Conservation (phyloP, 2,113 vertebrate species). For the Actinemys pallida region DNA sequence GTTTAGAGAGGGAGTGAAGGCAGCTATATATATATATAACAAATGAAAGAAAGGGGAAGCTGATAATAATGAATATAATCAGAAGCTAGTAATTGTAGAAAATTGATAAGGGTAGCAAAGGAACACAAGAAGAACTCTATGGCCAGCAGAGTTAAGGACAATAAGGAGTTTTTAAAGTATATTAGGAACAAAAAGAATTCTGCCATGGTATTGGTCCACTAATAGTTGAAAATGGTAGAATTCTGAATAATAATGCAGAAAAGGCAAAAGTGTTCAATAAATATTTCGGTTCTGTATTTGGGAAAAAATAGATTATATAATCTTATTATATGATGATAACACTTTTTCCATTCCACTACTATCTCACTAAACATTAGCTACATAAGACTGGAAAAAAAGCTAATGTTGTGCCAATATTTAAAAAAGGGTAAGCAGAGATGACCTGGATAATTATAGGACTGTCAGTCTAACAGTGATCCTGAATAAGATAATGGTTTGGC, state of each 20-base stretch:
- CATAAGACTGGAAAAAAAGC: neutral
- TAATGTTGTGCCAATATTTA: neutral
- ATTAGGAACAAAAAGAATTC: neutral
- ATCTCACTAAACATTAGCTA: neutral
- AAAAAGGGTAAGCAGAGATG: neutral
- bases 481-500: neutral
- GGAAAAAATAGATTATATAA: neutral
- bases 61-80: neutral
- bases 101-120: neutral
- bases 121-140: neutral
- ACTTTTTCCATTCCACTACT: neutral
- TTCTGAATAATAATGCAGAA: neutral
- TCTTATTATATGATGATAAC: neutral
- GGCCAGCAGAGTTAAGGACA: neutral
- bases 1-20: neutral
- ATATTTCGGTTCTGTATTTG: neutral
- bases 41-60: neutral
- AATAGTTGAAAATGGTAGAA: neutral
- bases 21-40: neutral
- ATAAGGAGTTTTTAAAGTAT: neutral
- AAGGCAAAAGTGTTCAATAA: neutral
- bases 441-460: neutral
- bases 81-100: neutral
- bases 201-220: neutral
- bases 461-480: neutral